Percentiles rank a stretch among this genome's conserved stretches.
Conservation (phyloP, 2,797 vertebrate genomes). For the Acanthurus leucopareius region DNA sequence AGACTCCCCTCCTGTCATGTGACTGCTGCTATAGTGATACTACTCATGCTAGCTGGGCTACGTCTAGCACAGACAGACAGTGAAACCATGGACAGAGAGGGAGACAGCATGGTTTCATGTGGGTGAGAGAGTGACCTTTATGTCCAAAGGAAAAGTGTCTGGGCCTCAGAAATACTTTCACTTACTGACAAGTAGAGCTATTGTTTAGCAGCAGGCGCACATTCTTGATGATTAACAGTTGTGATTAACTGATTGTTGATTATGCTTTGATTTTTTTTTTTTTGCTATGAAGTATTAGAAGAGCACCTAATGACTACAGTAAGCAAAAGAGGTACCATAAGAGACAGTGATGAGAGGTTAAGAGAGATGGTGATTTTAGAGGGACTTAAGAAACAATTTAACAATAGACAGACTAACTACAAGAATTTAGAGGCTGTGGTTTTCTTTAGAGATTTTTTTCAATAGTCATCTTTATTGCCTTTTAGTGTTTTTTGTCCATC, state of each 20-base stretch:
- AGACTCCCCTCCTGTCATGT: conserved; percentile 56
- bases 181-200: conserved; percentile 71
- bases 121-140: conserved; percentile 79
- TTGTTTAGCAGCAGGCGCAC: conserved; percentile 97
- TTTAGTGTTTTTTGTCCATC: conserved; percentile 88
- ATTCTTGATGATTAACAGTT: conserved; percentile 82
- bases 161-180: conserved; percentile 62
- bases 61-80: conserved; percentile 79
- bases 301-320: conserved; percentile 84
- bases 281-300: conserved; percentile 97
- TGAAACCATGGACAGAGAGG: conserved; percentile 81
- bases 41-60: conserved; percentile 83
- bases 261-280: conserved; percentile 87
- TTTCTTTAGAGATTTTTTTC: conserved; percentile 82
- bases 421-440: conserved; percentile 84
- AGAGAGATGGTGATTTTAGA: conserved; percentile 93
- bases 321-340: conserved; percentile 92
- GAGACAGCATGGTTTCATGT: conserved; percentile 79
- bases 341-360: conserved; percentile 96
- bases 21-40: conserved; percentile 78
- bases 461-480: conserved; percentile 99
- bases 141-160: conserved; percentile 66
- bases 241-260: conserved; percentile 80
- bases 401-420: conserved; percentile 84
- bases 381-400: conserved; percentile 83